phyloP scores from a whole-genome alignment of 2,888 invertebrate species.

The Lasius fuliginosus region DNA sequence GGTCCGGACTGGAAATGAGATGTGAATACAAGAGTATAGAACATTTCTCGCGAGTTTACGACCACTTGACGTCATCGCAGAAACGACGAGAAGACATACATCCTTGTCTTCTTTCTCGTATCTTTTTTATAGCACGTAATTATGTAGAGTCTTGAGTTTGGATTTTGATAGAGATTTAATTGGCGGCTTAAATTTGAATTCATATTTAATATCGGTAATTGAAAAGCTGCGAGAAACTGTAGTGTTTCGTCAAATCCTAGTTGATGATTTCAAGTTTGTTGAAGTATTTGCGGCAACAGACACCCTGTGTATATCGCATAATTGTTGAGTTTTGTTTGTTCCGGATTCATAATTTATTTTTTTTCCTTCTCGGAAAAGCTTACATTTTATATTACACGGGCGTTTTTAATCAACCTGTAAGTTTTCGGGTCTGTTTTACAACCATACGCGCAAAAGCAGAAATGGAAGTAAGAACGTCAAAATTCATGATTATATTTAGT shows the following conservation, averaged over 20 bases:
- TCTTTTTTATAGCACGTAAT: background rate
- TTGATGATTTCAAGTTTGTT: background rate
- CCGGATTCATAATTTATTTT: background rate
- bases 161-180: conserved; percentile 10
- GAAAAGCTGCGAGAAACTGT: background rate
- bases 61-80: conserved; percentile 45
- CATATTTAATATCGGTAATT: background rate
- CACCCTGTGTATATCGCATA: background rate
- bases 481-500: conserved; percentile 79
- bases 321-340: background rate
- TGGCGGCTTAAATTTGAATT: background rate
- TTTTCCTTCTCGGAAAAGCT: conserved; percentile 51
- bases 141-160: background rate
- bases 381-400: conserved; percentile 54
- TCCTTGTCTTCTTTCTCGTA: conserved; percentile 8
- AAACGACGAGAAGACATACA: conserved; percentile 11
- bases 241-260: background rate
- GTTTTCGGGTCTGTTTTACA: conserved; percentile 49
- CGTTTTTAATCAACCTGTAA: conserved; percentile 62
- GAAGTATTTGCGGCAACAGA: background rate
- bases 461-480: conserved; percentile 61
- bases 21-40: conserved; percentile 15
- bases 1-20: conserved; percentile 36
- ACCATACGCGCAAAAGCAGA: conserved; percentile 37
- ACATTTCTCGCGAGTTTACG: conserved; percentile 13